Base-by-base conservation (phyloP, 2,888 invertebrate genomes). In the Limenitis camilla region DNA sequence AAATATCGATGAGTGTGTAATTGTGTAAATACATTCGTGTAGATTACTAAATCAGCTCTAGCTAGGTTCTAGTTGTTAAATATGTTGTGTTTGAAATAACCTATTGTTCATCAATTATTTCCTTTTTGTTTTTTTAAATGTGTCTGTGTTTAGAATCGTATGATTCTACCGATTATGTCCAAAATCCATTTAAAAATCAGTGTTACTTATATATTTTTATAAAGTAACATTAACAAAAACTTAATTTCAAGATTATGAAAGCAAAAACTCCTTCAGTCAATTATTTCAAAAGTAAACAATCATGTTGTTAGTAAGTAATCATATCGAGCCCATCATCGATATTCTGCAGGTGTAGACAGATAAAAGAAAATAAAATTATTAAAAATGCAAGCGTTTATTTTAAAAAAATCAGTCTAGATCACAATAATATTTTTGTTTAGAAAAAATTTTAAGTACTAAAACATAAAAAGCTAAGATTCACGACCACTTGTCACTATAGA, bases 311-410 rank as follows among this genome's bases (percentile, higher is more conserved):
- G 79, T 76, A 68, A 68, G 71, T 65, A 66, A 67, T 52, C 67
- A 56, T 55, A 73, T 72, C 84, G 76, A 75, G 84, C 76, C 72
- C 78, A 76, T 78, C 69, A 81, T 76, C 77, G 82, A 76, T 72
- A 67, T 65, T 67, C 11, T 65, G 59, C 62, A 64, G 71, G 70
- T 67, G 71, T 38, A 41, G 41, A 31, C 46, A 39, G 46, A 69
- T 69, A 71, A 78, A 72, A 74, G 76, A 76, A 72, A 79, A 76
- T 78, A 74, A 67, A 74, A 68, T 68, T 64, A 66, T 61, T 76
- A 76, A 81, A 83, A 83, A 78, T 71, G 78, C 83, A 86, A 87
- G 87, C 86, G 45, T 86, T 86, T 87, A 86, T 87, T 87, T 83
- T n/a, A 77, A 83, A 82, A 74, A 82, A 75, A 71, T 85, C 81